phyloP scores from a whole-genome alignment of 1,140 invertebrate species.

The Sitobion miscanthi region DNA sequence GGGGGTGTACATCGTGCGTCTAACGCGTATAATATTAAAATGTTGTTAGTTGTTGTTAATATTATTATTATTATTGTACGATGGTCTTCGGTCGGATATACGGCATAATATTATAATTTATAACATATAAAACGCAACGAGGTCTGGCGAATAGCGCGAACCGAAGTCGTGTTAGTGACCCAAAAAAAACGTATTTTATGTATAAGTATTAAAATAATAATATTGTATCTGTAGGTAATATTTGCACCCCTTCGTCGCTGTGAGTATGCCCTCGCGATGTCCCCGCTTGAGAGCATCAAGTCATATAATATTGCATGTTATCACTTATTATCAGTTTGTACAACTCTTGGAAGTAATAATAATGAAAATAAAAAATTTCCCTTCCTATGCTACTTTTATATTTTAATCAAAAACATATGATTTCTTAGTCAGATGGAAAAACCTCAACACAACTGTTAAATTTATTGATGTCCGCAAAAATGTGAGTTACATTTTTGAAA shows the following conservation, averaged over 20 bases:
- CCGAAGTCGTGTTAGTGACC: neutral
- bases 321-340: neutral
- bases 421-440: neutral
- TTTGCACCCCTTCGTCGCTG: too few relatives aligned
- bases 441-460: neutral
- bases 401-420: neutral
- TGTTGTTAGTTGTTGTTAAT: neutral
- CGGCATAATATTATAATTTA: neutral
- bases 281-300: neutral
- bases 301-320: neutral
- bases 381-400: neutral
- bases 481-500: neutral
- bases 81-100: neutral
- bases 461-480: neutral
- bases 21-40: neutral
- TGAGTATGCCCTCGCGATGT: neutral
- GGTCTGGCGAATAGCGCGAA: neutral
- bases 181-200: neutral
- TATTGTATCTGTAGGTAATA: neutral
- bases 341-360: neutral
- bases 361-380: too few relatives aligned
- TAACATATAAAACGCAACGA: neutral
- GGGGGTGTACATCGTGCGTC: neutral
- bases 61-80: neutral
- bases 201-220: neutral